Percentiles rank a stretch among this genome's conserved stretches.
These are phyloP conservation scores for Labeo rohita DNA, from an alignment of 2,113 vertebrate genomes.

Conservation along the genomic window DNA sequence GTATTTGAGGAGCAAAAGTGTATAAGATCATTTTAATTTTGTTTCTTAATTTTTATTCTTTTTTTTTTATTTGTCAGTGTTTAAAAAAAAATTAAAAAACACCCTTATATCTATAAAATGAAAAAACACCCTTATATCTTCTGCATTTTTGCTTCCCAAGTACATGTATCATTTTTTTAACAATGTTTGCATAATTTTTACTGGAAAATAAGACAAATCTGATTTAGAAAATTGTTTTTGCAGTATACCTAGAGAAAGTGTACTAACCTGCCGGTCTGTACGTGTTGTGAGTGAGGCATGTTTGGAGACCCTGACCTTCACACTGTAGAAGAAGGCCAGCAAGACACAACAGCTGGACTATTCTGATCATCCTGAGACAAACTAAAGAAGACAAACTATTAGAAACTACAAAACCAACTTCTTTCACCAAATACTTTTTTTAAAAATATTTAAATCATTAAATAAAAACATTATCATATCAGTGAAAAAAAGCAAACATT, in stretches of 20 bases:
- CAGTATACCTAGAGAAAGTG: neutral
- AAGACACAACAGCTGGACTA: slow-evolving; percentile 9
- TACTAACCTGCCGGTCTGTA: slow-evolving; percentile 26
- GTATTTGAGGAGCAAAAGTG: neutral
- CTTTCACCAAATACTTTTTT: neutral
- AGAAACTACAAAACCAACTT: neutral
- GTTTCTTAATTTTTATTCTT: no score
- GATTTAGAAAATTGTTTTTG: neutral
- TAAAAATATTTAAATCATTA: no score
- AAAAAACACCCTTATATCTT: neutral
- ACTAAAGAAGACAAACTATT: neutral
- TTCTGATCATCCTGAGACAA: slow-evolving; percentile 2
- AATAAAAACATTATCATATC: no score
- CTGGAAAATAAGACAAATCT: neutral
- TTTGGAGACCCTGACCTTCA: neutral
- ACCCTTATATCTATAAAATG: no score
- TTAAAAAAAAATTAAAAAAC: no score
- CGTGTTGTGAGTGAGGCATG: neutral
- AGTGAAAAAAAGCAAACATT: neutral
- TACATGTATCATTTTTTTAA: neutral
- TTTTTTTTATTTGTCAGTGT: no score
- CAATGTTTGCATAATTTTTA: neutral
- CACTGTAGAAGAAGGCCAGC: slow-evolving; percentile 9
- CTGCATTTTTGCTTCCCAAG: neutral
- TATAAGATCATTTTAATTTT: neutral